Conservation (phyloP, 2,113 vertebrate species). For the Argyrosomus japonicus region DNA sequence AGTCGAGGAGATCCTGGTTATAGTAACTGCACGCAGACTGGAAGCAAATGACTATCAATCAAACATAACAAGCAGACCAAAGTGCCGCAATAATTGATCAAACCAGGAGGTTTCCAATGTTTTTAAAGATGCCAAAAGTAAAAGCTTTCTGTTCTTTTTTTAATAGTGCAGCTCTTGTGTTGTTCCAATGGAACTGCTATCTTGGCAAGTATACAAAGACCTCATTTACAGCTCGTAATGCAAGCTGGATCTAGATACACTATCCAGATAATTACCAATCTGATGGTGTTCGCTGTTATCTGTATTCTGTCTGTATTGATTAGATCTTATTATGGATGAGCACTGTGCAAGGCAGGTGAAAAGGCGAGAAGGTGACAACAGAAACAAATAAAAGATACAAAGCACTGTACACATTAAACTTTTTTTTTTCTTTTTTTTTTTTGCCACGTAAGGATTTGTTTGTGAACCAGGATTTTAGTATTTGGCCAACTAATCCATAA, state of each 20-base stretch:
- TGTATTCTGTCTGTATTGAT: constrained; percentile 14
- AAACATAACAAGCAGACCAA: constrained; percentile 24
- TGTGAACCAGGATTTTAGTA: neutral
- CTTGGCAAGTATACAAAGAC: constrained; percentile 8
- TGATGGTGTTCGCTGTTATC: neutral
- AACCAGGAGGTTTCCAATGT: constrained; percentile 3
- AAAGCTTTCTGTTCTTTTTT: too few relatives aligned
- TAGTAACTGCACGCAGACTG: constrained; percentile 17
- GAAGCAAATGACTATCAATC: constrained; percentile 26
- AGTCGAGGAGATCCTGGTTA: constrained; percentile 37
- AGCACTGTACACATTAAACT: neutral
- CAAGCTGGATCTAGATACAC: neutral
- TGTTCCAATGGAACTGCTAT: neutral
- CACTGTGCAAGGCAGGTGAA: neutral
- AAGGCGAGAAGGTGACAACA: neutral
- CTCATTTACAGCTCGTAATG: neutral
- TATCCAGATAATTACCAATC: neutral
- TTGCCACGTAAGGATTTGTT: neutral
- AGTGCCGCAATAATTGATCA: constrained; percentile 36
- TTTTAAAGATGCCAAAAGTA: neutral
- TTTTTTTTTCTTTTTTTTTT: neutral
- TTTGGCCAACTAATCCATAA: neutral
- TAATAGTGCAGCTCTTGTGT: neutral
- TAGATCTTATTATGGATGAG: neutral
- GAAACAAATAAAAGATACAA: neutral